Base-by-base conservation (phyloP, 2,888 invertebrate genomes). In the Pristionchus arcanus region DNA sequence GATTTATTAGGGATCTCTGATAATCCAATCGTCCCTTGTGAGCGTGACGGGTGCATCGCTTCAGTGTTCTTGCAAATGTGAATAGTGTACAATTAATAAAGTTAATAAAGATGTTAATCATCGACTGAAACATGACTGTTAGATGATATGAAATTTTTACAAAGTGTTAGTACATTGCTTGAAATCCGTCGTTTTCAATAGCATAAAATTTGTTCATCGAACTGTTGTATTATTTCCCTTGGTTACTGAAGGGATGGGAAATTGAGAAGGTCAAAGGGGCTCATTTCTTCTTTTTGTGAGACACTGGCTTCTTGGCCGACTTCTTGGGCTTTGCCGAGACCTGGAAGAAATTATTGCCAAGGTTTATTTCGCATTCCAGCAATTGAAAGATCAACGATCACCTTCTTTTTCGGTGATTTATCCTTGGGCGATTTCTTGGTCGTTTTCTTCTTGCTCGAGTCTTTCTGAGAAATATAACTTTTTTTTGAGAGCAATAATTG, bases 201-300 rank as follows among this genome's bases (percentile, higher is more conserved):
- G 77, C 77, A 77, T 77, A 77, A 77, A 77, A 77, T 77, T 42
- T 77, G 77, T 42, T 77, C 42, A 42, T 77, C 77, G 42, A 77
- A 42, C 9, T 42, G 77, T 77, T 77, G 42, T 49, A 49, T 49
- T 49, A 49, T 49, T 77, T 37, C 34, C 77, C 77, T 19, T 34
- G 21, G 25, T 77, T 77, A 49, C 25, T 42, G 42, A 42, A 77
- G 25, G 15, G 77, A 77, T 77, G 77, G 77, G 37, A 77, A 77
- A 77, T n/a, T 25, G 25, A 9, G 42, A 11, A 25, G 42, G 49
- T 42, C 37, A 25, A 42, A 34, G 9, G 77, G 77, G 37, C 25
- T 77, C 77, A 77, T 77, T 49, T 77, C 77, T 77, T 77, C 77
- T 77, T 77, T 42, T 77, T 77, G 25, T 42, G 21, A 19, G 77